These are phyloP conservation scores for Elysia crispata DNA, from an alignment of 2,888 invertebrate genomes.

Conservation along the genomic window DNA sequence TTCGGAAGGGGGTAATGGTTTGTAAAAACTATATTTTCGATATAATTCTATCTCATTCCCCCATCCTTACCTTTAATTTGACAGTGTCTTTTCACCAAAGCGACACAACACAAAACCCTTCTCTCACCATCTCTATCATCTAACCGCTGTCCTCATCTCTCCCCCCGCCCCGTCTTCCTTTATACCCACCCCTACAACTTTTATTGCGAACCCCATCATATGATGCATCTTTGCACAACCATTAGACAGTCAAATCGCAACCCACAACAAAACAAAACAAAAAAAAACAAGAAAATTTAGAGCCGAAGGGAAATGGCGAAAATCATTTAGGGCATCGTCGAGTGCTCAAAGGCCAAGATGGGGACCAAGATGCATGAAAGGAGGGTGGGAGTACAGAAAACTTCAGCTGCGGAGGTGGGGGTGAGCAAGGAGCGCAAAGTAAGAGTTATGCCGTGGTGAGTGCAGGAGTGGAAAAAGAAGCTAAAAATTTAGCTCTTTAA, in stretches of 20 bases:
- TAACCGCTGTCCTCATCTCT: slow-evolving; percentile 6
- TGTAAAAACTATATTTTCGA: no score
- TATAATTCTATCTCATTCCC: no score
- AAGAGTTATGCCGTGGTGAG: no score
- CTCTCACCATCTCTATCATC: background rate
- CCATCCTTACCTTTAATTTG: no score
- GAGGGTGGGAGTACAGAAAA: background rate
- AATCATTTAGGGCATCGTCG: no score
- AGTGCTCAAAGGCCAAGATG: no score
- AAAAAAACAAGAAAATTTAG: no score
- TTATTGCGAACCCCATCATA: background rate
- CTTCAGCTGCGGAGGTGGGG: background rate
- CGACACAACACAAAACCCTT: background rate
- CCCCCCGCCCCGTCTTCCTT: background rate
- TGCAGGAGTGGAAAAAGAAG: background rate
- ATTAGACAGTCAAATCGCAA: no score
- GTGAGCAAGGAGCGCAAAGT: background rate
- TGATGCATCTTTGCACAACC: no score
- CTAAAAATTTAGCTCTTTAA: no score
- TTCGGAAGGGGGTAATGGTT: background rate
- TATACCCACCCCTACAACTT: background rate
- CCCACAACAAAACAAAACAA: no score
- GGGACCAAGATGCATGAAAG: slow-evolving; percentile 1
- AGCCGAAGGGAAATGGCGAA: no score
- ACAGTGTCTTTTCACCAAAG: background rate